Conservation (phyloP, 2,888 invertebrate species). For the Coenonympha glycerion region DNA sequence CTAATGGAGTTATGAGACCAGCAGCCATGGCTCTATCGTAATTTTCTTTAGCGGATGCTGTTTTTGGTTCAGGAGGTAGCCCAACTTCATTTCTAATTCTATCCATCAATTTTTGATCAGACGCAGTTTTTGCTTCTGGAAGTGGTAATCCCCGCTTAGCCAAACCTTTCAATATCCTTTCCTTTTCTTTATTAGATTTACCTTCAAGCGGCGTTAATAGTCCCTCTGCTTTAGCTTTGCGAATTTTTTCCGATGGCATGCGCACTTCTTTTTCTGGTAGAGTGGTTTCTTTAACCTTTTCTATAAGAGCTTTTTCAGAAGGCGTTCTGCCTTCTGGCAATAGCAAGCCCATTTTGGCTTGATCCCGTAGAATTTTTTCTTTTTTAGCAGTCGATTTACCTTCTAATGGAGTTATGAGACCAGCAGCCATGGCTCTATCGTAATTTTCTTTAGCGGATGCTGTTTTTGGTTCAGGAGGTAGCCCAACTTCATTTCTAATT, state of each 20-base stretch:
- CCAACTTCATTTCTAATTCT: conserved; percentile 37
- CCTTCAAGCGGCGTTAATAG: conserved; percentile 28
- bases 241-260: conserved; percentile 30
- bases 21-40: conserved; percentile 31
- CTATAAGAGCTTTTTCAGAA: conserved; percentile 35
- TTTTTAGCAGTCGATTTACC: conserved; percentile 32
- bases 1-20: conserved; percentile 32
- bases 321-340: conserved; percentile 32
- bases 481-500: conserved; percentile 28
- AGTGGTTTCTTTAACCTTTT: conserved; percentile 23
- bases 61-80: conserved; percentile 35
- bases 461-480: conserved; percentile 34
- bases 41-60: conserved; percentile 25
- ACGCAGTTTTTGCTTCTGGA: conserved; percentile 38
- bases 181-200: conserved; percentile 32
- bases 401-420: conserved; percentile 28
- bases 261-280: conserved; percentile 23
- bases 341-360: conserved; percentile 26
- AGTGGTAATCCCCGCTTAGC: conserved; percentile 35
- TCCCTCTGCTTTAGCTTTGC: conserved; percentile 26
- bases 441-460: conserved; percentile 28
- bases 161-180: conserved; percentile 30
- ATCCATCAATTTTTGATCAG: conserved; percentile 36
- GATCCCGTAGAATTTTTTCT: conserved; percentile 25
- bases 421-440: conserved; percentile 26